Evolutionary conservation across 1,140 invertebrate species (phyloP), one percentile per base, ranked within the genome.

Genomic region (Bombus sylvicola): DNA sequence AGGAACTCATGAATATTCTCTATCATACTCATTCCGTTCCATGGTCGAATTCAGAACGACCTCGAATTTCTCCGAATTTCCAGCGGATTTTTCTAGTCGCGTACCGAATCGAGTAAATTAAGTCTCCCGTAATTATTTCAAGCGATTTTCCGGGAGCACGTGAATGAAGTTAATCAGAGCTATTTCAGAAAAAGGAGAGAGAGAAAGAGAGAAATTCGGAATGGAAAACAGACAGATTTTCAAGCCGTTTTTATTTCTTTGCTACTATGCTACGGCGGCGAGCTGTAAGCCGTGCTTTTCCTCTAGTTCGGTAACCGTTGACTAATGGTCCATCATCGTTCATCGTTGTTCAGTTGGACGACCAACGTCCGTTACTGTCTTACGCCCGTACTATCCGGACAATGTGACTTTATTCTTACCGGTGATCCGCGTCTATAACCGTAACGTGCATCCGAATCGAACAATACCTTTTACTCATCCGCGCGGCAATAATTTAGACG

Each of bases 281-380:
- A 84, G 69, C 71, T 87, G 87, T 81, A 75, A 85, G 78, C 64
- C 31, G 53, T 69, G 47, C 59, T 89, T 88, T 83, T 72, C 39
- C 37, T 28, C 66, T 34, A 37, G 15, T 41, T 39, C 10, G 39
- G 57, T 15, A 64, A 81, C 64, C 43, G 74, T 77, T 86, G 81
- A 89, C 68, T 87, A 87, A 88, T 84, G 85, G 69, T 57, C 72
- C 87, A 69, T 90, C 87, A 87, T 90, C 85, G 87, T 81, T 87
- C 85, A 75, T 78, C 73, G 76, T 89, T 82, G 82, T 39, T 39
- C 10, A 22, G 18, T 53, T 22, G 47, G 10, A 37, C 39, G 22
- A 22, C 34, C 18, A 22, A 64, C 86, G 47, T 53, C 18, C 78
- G 73, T 89, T 82, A 79, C 66, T 22, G 10, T 25, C 87, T 89